Evolutionary conservation across 2,113 vertebrate species (phyloP).

Genomic region (Chaetodon auriga): DNA sequence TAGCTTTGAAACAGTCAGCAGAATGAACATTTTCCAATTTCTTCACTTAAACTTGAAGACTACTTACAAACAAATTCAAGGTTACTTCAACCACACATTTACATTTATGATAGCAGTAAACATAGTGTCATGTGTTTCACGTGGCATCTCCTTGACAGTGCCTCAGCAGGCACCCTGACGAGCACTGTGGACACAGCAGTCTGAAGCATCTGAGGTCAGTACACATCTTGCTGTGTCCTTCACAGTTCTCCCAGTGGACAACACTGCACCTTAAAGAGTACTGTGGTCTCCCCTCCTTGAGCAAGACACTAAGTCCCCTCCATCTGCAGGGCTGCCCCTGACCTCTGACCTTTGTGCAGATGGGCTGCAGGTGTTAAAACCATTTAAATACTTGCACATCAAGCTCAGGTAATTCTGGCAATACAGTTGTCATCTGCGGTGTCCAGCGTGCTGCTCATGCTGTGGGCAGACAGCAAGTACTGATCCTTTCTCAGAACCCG

Average conservation of each 20-base stretch:
- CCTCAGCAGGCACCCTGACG: conserved; percentile 22
- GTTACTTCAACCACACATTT: conserved; percentile 39
- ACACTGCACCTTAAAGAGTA: conserved; percentile 7
- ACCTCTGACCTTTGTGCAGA: conserved; percentile 33
- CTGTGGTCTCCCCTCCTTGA: conserved; percentile 19
- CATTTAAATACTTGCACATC: neutral
- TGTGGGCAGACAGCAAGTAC: conserved; percentile 80
- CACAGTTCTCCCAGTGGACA: conserved; percentile 12
- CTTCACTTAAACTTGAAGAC: conserved; percentile 33
- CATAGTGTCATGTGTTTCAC: conserved; percentile 5
- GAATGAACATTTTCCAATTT: neutral
- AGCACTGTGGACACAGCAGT: conserved; percentile 44
- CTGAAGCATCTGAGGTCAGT: conserved; percentile 5
- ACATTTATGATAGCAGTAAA: conserved; percentile 5
- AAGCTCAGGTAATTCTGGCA: conserved; percentile 76
- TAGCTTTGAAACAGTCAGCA: conserved; percentile 23
- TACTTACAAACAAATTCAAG: conserved; percentile 21
- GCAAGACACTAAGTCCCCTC: conserved; percentile 20
- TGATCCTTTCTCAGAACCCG: conserved; percentile 81
- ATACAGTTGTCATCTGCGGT: conserved; percentile 79
- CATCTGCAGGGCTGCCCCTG: conserved; percentile 13
- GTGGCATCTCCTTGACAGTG: conserved; percentile 28
- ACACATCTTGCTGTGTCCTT: conserved; percentile 39
- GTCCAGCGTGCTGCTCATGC: conserved; percentile 81
- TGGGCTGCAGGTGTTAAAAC: neutral